Conservation (phyloP, 2,797 vertebrate genomes). For the Chelonia mydas region DNA sequence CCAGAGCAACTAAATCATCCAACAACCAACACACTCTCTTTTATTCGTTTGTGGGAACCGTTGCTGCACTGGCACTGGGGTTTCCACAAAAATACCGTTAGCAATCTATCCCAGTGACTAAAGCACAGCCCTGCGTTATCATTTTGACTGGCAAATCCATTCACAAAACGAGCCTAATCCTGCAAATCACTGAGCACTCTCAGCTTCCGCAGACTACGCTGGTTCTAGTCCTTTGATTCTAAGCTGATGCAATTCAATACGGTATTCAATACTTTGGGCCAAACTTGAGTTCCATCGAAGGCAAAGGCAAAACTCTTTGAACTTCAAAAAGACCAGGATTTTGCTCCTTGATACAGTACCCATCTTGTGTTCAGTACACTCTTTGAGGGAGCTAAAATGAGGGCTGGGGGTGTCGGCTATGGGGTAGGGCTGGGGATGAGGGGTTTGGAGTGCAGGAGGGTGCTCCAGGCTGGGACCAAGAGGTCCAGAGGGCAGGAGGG, state of each 20-base stretch:
- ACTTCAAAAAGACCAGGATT: neutral
- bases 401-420: no score
- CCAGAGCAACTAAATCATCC: neutral
- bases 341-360: neutral
- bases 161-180: neutral
- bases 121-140: neutral
- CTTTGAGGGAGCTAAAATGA: neutral
- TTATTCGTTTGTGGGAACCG: slow-evolving; percentile 18
- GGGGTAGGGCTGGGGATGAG: no score
- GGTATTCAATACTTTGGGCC: neutral
- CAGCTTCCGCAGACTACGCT: neutral
- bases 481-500: no score
- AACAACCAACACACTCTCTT: neutral
- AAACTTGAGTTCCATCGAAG: neutral
- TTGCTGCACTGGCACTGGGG: neutral
- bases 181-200: neutral
- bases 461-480: no score
- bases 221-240: neutral
- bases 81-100: slow-evolving; percentile 26
- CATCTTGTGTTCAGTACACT: neutral
- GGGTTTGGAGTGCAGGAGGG: no score
- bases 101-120: fast-evolving
- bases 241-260: neutral
- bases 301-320: neutral
- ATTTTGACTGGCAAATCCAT: neutral